Conservation (phyloP, 2,888 invertebrate genomes). For the Luffia ferchaultella region DNA sequence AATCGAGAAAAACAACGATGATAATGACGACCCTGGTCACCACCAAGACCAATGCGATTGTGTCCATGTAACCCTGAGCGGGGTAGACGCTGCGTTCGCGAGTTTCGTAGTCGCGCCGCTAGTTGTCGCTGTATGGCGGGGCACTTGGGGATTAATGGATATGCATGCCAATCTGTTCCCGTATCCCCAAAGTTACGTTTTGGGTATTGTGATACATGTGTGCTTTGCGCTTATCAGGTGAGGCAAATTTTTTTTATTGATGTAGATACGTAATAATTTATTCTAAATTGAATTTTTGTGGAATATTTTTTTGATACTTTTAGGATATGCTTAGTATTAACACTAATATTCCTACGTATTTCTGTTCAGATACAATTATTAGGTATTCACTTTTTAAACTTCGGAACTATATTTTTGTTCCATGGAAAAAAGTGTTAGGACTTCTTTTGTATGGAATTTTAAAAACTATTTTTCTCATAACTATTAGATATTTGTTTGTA, state of each 20-base stretch:
- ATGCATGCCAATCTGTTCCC: slow-evolving; percentile 69
- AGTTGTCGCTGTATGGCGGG: slow-evolving; percentile 87
- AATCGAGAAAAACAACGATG: not conserved
- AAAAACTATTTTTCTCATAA: too few species aligned
- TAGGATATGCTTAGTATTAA: too few species aligned
- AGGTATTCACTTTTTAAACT: too few species aligned
- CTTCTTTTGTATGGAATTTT: too few species aligned
- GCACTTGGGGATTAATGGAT: slow-evolving; percentile 83
- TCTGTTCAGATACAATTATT: too few species aligned
- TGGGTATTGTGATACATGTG: slow-evolving; percentile 62
- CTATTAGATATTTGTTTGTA: too few species aligned
- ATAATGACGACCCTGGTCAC: not conserved
- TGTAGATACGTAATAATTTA: slow-evolving; percentile 10
- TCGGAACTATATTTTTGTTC: too few species aligned
- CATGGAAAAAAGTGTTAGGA: too few species aligned
- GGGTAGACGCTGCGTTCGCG: slow-evolving; percentile 43
- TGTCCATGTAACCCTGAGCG: slow-evolving; percentile 21
- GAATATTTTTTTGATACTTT: too few species aligned
- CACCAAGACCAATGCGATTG: slow-evolving; percentile 21
- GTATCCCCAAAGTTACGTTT: slow-evolving; percentile 45
- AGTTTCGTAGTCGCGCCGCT: slow-evolving; percentile 72
- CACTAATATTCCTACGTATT: too few species aligned
- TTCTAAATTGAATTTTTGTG: slow-evolving; percentile 3
- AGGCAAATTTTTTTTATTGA: slow-evolving; percentile 8
- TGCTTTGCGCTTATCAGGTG: slow-evolving; percentile 64